Conservation (phyloP, 2,888 invertebrate genomes). For the Oligia fasciuncula region DNA sequence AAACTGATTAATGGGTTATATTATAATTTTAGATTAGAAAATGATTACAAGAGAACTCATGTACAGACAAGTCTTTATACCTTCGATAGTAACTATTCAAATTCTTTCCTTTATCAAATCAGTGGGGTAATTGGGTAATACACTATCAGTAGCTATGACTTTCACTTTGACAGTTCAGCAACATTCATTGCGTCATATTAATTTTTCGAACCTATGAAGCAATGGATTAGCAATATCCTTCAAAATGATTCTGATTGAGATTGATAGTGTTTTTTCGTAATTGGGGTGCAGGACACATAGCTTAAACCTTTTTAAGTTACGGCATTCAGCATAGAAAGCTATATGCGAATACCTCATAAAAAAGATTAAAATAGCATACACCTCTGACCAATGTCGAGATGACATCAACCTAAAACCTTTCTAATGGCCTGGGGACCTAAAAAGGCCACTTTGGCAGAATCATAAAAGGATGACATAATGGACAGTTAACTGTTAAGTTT, state of each 20-base stretch:
- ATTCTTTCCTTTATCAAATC: background rate
- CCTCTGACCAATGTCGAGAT: background rate
- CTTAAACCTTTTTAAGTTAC: background rate
- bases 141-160: background rate
- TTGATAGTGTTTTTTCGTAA: background rate
- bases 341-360: too few relatives aligned
- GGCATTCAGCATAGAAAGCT: too few relatives aligned
- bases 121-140: background rate
- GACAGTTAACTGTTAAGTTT: too few relatives aligned
- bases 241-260: background rate
- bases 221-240: background rate
- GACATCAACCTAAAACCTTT: background rate
- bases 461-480: too few relatives aligned
- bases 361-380: too few relatives aligned
- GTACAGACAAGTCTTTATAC: background rate
- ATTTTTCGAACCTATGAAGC: background rate
- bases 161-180: background rate
- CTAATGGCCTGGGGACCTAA: background rate
- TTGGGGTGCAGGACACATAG: background rate
- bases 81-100: background rate
- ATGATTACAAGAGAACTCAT: background rate
- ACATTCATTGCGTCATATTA: background rate
- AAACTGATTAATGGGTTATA: constrained; percentile 12
- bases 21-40: too few relatives aligned
- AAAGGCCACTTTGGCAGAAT: too few relatives aligned